Evolutionary conservation across 1,140 invertebrate species (phyloP), one percentile per base, ranked within the genome.

Genomic region (Steinernema feltiae): DNA sequence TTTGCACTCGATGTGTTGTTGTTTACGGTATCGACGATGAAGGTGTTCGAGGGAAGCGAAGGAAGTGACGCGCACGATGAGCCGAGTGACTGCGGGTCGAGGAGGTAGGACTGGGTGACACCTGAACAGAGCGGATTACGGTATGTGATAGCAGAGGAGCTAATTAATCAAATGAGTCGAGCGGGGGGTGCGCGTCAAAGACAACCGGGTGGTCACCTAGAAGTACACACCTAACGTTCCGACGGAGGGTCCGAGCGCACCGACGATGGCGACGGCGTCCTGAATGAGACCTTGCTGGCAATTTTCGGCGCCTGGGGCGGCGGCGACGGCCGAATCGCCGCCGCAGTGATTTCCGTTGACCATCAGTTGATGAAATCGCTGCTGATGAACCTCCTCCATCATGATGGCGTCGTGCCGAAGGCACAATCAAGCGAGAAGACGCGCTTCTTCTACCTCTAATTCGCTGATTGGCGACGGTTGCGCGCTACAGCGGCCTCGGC

Each of bases 271-370:
- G 53, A 63, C 53, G 53, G 53, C 53, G 53, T 63, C 53, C 53
- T 63, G 53, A 63, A 63, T 63, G 53, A 63, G 53, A 63, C 53
- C 53, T 63, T 63, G 53, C 53, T 63, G 53, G 53, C 53, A 63
- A 63, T 63, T 63, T 63, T 63, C 53, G 53, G 53, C 7, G 53
- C 53, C 53, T 63, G 53, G 53, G 53, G 53, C 53, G 53, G 53
- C 53, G 53, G 53, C 53, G 24, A 21, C 53, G 53, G 53, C 53
- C 53, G 53, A 63, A 63, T 63, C 53, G 53, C 53, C 53, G 53
- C 53, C 53, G 53, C 53, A 63, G 53, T 63, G 53, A 63, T 63
- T 63, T 63, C 53, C 53, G 53, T 63, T 63, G 53, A 63, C 53
- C 53, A 63, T 63, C 15, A 63, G 53, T 63, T 63, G 53, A 63